Evolutionary conservation across 2,888 invertebrate genomes (phyloP), one percentile per base, ranked within the genome.

Genomic region (Callimorpha dominula): DNA sequence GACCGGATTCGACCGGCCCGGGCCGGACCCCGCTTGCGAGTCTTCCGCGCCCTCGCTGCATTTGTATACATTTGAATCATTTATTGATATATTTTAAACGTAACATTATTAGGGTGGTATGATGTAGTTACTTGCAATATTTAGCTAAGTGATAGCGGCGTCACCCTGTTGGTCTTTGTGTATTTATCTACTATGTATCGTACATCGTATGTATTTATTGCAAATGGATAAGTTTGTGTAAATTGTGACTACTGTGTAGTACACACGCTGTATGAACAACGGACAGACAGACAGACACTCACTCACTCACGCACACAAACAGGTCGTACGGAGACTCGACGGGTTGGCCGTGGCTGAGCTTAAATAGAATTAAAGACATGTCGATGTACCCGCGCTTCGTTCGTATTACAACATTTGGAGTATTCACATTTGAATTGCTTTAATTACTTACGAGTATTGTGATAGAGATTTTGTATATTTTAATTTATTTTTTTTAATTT

Each of bases 391-490:
- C 91, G 92, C 93, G 93, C 93, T 91, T 92, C 89, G 89, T 91
- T 92, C 89, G 91, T 92, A 92, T 93, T 92, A 92, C 93, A 91
- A 93, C 92, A 89, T 93, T 94, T 93, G 94, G 94, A 95, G 94
- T 94, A 94, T 95, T 95, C 95, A 95, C 95, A 94, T 92, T 93
- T 94, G 94, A 94, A 94, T 95, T 91, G 95, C 95, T 95, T 95
- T 95, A 95, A 95, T 95, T 95, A 95, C 95, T 95, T 95, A 95
- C 95, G 94, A 95, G 95, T 95, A 95, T 95, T 95, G 95, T 95
- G 95, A 95, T 95, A 95, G 95, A 95, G 95, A 95, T 95, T 95
- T 95, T 95, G 95, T 95, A 95, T 95, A 95, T 95, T 95, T 94
- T 95, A 95, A 95, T 95, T 95, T 95, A 95, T 95, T 95, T 94